Evolutionary conservation across 2,113 vertebrate genomes (phyloP).

Genomic region (Cyprinodon brontotheroides): DNA sequence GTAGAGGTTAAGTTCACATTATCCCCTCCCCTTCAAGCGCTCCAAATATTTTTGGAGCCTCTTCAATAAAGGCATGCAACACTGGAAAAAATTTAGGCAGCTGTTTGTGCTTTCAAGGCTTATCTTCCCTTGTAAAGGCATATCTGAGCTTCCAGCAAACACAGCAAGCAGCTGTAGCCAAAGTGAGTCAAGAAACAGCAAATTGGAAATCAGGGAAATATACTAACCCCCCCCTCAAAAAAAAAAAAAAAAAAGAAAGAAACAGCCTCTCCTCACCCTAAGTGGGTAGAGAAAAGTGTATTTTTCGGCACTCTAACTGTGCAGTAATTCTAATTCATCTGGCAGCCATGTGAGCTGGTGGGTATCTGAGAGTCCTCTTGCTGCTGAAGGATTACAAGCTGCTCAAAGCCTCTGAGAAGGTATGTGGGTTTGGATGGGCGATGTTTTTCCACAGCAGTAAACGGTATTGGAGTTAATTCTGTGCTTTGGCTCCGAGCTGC

Average conservation of each 20-base stretch:
- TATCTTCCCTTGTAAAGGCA: constrained; percentile 73
- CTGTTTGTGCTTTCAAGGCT: constrained; percentile 68
- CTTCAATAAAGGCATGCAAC: constrained; percentile 69
- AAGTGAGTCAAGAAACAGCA: constrained; percentile 43
- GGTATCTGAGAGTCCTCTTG: constrained; percentile 66
- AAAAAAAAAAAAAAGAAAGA: neutral
- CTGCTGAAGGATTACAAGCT: constrained; percentile 73
- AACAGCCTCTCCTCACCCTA: constrained; percentile 15
- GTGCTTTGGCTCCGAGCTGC: constrained; percentile 70
- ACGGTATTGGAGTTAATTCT: constrained; percentile 77
- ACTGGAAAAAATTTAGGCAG: constrained; percentile 67
- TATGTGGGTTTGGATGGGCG: constrained; percentile 74
- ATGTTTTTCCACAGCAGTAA: constrained; percentile 78
- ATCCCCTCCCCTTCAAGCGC: constrained; percentile 53
- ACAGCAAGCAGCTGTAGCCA: constrained; percentile 63
- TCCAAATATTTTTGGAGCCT: constrained; percentile 70
- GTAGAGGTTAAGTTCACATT: constrained; percentile 63
- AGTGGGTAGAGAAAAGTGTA: constrained; percentile 41
- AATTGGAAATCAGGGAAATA: constrained; percentile 50
- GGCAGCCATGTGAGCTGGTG: constrained; percentile 56
- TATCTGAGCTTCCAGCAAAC: constrained; percentile 55
- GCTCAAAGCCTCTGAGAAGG: constrained; percentile 72
- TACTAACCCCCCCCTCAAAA: constrained; percentile 42
- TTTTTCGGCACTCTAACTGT: constrained; percentile 59
- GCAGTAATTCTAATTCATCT: constrained; percentile 67